Evolutionary conservation across 2,113 vertebrate species (phyloP).

Genomic region (Dromiciops gliroides): DNA sequence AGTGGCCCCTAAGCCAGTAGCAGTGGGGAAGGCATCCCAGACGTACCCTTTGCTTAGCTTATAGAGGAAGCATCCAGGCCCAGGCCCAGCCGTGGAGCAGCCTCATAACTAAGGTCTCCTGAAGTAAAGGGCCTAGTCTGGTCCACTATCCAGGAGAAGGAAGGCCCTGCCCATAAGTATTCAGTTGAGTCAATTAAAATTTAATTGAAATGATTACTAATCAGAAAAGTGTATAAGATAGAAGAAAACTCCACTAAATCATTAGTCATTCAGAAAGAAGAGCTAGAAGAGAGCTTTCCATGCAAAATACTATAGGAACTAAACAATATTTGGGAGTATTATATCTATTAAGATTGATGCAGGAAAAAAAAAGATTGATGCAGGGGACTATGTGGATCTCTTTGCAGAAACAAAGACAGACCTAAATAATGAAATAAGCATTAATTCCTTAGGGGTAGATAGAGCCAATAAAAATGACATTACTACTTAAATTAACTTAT

Average conservation of each 20-base stretch:
- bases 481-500: not conserved
- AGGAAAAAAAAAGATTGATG: no score
- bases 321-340: not conserved
- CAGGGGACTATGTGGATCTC: not conserved
- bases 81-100: not conserved
- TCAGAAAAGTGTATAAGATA: not conserved
- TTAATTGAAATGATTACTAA: not conserved
- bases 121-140: not conserved
- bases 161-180: not conserved
- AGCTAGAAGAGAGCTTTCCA: not conserved
- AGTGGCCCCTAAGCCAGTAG: not conserved
- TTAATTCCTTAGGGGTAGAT: not conserved
- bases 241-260: not conserved
- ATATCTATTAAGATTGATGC: not conserved
- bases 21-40: not conserved
- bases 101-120: not conserved
- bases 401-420: not conserved
- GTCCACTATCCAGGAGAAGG: not conserved
- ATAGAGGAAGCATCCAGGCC: not conserved
- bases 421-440: not conserved
- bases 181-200: not conserved
- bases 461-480: not conserved
- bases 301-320: not conserved
- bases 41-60: not conserved
- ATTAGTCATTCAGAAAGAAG: not conserved